These are phyloP conservation scores for Molossus alvarezi DNA, from an alignment of 2,797 vertebrate species.

Conservation along the genomic window DNA sequence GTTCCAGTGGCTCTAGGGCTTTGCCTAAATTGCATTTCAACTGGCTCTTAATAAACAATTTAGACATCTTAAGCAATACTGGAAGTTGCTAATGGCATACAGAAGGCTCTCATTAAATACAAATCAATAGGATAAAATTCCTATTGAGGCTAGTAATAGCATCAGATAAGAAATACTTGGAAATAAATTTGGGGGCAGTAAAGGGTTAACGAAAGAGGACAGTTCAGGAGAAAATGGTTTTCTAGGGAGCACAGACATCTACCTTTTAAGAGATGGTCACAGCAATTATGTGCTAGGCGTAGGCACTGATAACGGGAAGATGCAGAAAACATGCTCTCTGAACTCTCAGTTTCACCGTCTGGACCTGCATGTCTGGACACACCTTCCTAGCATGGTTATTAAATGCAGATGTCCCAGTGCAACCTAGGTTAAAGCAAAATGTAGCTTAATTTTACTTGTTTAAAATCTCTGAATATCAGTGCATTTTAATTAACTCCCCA, in stretches of 20 bases:
- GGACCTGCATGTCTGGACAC: background rate
- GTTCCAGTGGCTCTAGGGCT: slow-evolving; percentile 16
- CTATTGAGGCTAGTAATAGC: slow-evolving; percentile 7
- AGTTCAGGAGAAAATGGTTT: slow-evolving; percentile 19
- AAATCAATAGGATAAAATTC: slow-evolving; percentile 70
- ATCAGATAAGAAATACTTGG: slow-evolving; percentile 48
- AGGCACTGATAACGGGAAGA: background rate
- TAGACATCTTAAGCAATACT: slow-evolving; percentile 69
- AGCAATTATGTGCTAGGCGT: background rate
- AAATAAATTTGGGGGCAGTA: slow-evolving; percentile 50
- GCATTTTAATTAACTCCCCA: slow-evolving; percentile 44
- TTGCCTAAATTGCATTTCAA: slow-evolving; percentile 66
- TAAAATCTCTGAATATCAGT: background rate
- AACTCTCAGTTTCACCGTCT: background rate
- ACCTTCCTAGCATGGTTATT: background rate
- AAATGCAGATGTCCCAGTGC: background rate
- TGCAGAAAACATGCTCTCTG: background rate
- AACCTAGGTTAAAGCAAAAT: slow-evolving; percentile 24
- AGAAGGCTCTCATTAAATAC: slow-evolving; percentile 64
- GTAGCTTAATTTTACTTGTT: background rate
- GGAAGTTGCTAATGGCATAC: slow-evolving; percentile 66
- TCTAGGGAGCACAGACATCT: background rate
- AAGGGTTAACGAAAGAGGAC: slow-evolving; percentile 26
- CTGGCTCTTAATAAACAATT: slow-evolving; percentile 64
- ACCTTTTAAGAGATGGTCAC: slow-evolving; percentile 19